Base-by-base conservation (phyloP, 2,888 invertebrate genomes). In the Entomobrya proxima region DNA sequence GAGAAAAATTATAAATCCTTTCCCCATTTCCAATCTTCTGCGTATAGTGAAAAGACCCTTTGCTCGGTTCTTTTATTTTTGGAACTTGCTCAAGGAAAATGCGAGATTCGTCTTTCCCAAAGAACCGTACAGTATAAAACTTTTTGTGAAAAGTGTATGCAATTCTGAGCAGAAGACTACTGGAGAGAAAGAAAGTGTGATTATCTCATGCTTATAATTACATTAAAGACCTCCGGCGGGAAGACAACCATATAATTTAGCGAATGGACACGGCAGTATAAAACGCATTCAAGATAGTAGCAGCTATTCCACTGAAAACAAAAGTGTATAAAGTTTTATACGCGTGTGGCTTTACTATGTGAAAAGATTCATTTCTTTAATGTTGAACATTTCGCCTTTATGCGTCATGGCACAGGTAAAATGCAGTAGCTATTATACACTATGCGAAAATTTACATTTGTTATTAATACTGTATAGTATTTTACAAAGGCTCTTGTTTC, bases 171-270 rank as follows among this genome's bases (percentile, higher is more conserved):
- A 64, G 50, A 64, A 75, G 37, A 58, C 6, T 27, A 47, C 13
- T 3, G 47, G 15, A 69, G 44, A 47, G 15, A 4, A 24, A 67
- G 37, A 67, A 67, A n/a, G 47, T 35, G 24, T 64, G 61, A 75
- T 75, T 75, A 80, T 69, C 80, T 80, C 76, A 81, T 69, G 76
- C 85, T 86, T 77, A 80, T 72, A 72, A 80, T 80, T 80, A 30
- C 80, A 80, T 80, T 80, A 80, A 58, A 78, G 5, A 40, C 58
- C 44, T 7, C 7, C 58, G 30, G 40, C 61, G 27, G 5, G 47
- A 40, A 27, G 18, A 58, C 40, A 27, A 44, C 18, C 27, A 61
- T 18, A 24, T 18, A 40, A 24, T 74, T 47, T 50, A 35, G 13
- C 52, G 32, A 27, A 74, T 72, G 72, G 32, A 30, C 35, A 35